Base-by-base conservation (phyloP, 2,888 invertebrate species). In the Agrochola circellaris region DNA sequence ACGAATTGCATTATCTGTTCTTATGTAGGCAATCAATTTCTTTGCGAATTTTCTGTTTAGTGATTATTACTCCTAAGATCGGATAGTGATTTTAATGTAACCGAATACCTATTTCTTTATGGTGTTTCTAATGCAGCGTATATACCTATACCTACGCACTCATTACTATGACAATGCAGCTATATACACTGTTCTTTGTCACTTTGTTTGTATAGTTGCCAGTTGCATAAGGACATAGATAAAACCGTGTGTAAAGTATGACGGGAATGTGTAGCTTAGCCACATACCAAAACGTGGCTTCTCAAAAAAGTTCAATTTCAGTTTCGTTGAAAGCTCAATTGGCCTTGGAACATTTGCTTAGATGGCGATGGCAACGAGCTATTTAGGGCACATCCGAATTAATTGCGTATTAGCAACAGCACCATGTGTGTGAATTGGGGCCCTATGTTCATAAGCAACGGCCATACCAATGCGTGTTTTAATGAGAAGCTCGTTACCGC, bases 151-250 rank as follows among this genome's bases (percentile, higher is more conserved):
- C n/a, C 13, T n/a, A 58, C 23, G 42, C n/a, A 48, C 15, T 67
- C 26, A 20, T 54, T 75, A 38, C 45, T 77, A 74, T 73, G 68
- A 68, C 42, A 77, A 74, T 71, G 68, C 60, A 73, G 56, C 67
- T 74, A 48, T 6, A 15, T 62, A 73, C 56, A 64, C 64, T 23
- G 56, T 75, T 26, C 45, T 72, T 65, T 82, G 81, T 87, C 81
- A 84, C 84, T 83, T 81, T 90, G 83, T 88, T 85, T 85, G 83
- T 86, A 87, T 83, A 91, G 91, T 91, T 92, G 89, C 91, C 88
- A 89, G 91, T 91, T 92, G 90, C 92, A 87, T 90, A 91, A 89
- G 84, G 83, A 89, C 82, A 81, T 84, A 88, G 87, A 89, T 89
- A 87, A 87, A 85, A 75, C 71, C 68, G 73, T 77, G 73, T 83